Evolutionary conservation across 2,888 invertebrate genomes (phyloP), one percentile per base, ranked within the genome.

Genomic region (Chrysolina americana): DNA sequence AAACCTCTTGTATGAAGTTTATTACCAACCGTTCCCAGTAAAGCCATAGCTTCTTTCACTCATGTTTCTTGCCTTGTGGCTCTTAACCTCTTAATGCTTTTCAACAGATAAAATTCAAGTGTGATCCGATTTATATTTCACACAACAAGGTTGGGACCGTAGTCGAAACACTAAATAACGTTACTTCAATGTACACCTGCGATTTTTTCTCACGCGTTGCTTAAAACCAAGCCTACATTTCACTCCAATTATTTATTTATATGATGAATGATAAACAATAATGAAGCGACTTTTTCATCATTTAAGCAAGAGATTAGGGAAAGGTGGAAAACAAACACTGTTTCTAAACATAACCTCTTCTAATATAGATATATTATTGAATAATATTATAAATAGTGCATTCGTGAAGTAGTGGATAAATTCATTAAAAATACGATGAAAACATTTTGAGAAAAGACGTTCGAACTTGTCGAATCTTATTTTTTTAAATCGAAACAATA

Each of bases 121-220:
- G 59, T 36, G 59, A 59, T 59, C 36, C 28, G 59, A 28, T 59
- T 59, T n/a, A 36, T 9, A 59, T 59, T 13, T 59, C 28, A 28
- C 0, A 36, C 15, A 59, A 13, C 5, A 36, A 23, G 36, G 23
- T n/a, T 13, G 23, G 28, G 11, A n/a, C 8, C 23, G 9, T 8
- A 17, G 28, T 59, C 59, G 23, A 36, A 59, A 59, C 36, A 28
- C n/a, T 9, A 10, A n/a, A 10, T 59, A 59, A 59, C 59, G 59
- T 50, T 50, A 50, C 50, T 50, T 50, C 19, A 9, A 50, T 9
- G n/a, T 9, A 28, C 9, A 59, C n/a, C 36, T 59, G 15, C 36
- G n/a, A 36, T 6, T 59, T 50, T 59, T 59, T 59, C 59, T 59
- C 59, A 59, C 59, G 59, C 59, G n/a, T 59, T 28, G 9, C 15